Base-by-base conservation (phyloP, 2,797 vertebrate species). In the Arctocebus calabarensis region DNA sequence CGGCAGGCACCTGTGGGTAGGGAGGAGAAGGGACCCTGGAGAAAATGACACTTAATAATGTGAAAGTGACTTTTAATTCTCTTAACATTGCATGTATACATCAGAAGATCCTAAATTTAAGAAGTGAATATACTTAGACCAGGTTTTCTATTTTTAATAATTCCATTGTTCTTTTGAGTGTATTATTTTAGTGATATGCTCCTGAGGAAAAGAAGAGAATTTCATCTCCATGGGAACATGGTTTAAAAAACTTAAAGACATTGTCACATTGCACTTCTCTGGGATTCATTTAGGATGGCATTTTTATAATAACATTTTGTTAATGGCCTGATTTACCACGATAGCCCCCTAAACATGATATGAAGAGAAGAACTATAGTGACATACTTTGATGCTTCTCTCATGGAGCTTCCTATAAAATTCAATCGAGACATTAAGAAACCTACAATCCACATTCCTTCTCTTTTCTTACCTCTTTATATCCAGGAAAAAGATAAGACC, bases 221-320 rank as follows among this genome's bases (percentile, higher is more conserved):
- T 93, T 81, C 91, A 98, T 98, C 96, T 96, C 97, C 97, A 97
- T 96, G 96, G 98, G 48, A 97, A 98, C 96, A 88, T 4, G 17
- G 83, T 81, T 97, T 98, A 75, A 71, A 95, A 98, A 97, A 95
- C 89, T 83, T 97, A 62, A 97, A 97, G 91, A 83, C 70, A 71
- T 86, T 89, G 97, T 94, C 84, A 88, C 43, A 84, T 23, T 64
- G 74, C 10, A 83, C 83, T 90, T 29, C 45, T 74, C 61, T 59
- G 74, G 68, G 34, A 87, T 84, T 75, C 48, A 68, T 61, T 93
- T 62, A 71, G 43, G 75, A 81, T 48, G 20, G 32, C 52, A 59
- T 84, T 94, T 52, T 62, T 81, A 87, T 59, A 77, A 74, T 61
- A 90, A 62, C 3, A 73, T 70, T 89, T 71, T 79, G 93, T 68